Conservation (phyloP, 2,888 invertebrate genomes). For the Trissoscelio sp. region DNA sequence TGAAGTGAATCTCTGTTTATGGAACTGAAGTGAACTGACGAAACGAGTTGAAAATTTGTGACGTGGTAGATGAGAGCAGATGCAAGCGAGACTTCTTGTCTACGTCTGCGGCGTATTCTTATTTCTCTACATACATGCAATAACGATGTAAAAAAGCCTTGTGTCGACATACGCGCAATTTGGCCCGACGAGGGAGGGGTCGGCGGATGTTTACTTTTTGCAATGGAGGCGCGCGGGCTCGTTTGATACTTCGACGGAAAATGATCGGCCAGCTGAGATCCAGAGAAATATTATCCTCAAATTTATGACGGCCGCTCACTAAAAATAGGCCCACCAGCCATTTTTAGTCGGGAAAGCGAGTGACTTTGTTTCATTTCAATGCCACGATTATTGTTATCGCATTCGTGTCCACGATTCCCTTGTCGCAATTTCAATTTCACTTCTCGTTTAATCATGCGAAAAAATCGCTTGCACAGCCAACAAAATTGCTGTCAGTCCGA, state of each 20-base stretch:
- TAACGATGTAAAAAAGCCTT: slow-evolving; percentile 48
- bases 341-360: slow-evolving; percentile 21
- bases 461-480: slow-evolving; percentile 17
- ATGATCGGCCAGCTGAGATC: slow-evolving; percentile 12
- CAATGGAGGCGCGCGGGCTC: slow-evolving; percentile 27
- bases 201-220: slow-evolving; percentile 65
- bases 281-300: slow-evolving; percentile 18
- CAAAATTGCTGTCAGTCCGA: slow-evolving; percentile 14
- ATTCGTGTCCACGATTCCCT: slow-evolving; percentile 11
- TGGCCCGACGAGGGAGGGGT: slow-evolving; percentile 28
- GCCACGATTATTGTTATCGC: slow-evolving; percentile 31
- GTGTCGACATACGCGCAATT: slow-evolving; percentile 63
- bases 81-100: slow-evolving; percentile 73
- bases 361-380: slow-evolving; percentile 40
- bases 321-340: slow-evolving; percentile 36
- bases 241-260: slow-evolving; percentile 47
- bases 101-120: slow-evolving; percentile 73
- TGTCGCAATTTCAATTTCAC: slow-evolving; percentile 27
- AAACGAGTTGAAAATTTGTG: slow-evolving; percentile 46
- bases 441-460: slow-evolving; percentile 40
- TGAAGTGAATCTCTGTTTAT: slow-evolving; percentile 12
- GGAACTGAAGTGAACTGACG: slow-evolving; percentile 5
- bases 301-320: slow-evolving; percentile 28
- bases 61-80: slow-evolving; percentile 69
- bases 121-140: slow-evolving; percentile 68